Percentiles rank a stretch among this genome's conserved stretches.
Conservation (phyloP, 2,888 invertebrate species). For the Tuta absoluta region DNA sequence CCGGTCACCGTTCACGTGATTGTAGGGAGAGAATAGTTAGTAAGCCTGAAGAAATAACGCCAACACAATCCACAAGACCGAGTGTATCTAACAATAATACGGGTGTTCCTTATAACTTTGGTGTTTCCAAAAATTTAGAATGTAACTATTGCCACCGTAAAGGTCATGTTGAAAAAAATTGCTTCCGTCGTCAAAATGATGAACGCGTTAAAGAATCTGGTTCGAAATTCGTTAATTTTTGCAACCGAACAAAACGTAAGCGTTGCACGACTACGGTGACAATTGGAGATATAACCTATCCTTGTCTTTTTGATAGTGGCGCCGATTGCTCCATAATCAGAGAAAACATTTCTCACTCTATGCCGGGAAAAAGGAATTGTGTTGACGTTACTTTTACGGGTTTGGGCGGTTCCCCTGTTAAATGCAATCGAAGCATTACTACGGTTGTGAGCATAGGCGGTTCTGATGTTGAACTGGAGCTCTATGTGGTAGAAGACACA, state of each 20-base stretch:
- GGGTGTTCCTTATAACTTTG: background rate
- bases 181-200: constrained; percentile 14
- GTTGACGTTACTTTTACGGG: background rate
- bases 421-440: background rate
- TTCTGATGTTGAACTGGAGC: background rate
- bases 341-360: constrained; percentile 30
- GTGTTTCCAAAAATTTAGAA: background rate
- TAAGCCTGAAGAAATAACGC: background rate
- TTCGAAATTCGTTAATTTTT: background rate
- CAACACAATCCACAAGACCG: background rate
- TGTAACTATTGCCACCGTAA: constrained; percentile 15
- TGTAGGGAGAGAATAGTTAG: background rate
- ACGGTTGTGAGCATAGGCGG: background rate
- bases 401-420: background rate
- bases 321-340: constrained; percentile 39
- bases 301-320: constrained; percentile 37
- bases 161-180: constrained; percentile 22
- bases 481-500: constrained; percentile 21
- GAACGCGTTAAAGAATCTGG: background rate
- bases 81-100: background rate
- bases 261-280: background rate
- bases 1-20: background rate
- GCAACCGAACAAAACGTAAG: background rate
- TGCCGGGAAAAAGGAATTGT: constrained; percentile 31
- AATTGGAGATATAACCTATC: background rate